These are phyloP conservation scores for Chrysolina haemoptera DNA, from an alignment of 2,888 invertebrate genomes.

Conservation along the genomic window DNA sequence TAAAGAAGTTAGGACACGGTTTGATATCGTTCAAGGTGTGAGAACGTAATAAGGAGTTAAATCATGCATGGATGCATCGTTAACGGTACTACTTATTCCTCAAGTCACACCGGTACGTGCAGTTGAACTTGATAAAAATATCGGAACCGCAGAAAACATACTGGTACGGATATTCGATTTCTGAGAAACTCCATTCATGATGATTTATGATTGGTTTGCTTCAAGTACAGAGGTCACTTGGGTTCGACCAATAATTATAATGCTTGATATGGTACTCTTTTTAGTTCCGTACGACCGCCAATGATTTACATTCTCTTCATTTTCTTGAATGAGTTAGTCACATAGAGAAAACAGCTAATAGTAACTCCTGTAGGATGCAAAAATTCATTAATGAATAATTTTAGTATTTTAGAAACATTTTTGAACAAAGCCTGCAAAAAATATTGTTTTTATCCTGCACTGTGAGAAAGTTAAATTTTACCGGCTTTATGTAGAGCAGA, in stretches of 20 bases:
- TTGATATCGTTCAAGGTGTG: slow-evolving; percentile 62
- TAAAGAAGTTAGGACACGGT: slow-evolving; percentile 59
- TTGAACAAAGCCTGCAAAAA: too few relatives aligned
- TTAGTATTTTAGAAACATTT: too few relatives aligned
- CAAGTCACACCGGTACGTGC: slow-evolving; percentile 15
- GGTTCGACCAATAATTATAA: slow-evolving; percentile 5
- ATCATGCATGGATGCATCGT: slow-evolving; percentile 62
- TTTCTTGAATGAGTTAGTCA: too few relatives aligned
- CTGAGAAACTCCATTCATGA: background rate
- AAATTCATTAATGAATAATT: too few relatives aligned
- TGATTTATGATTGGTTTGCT: slow-evolving; percentile 12
- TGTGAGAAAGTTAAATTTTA: too few relatives aligned
- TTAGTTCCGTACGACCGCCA: background rate
- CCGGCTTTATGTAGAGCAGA: too few relatives aligned
- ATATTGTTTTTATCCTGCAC: too few relatives aligned
- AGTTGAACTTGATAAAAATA: slow-evolving; percentile 17
- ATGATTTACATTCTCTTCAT: background rate
- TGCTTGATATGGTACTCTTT: background rate
- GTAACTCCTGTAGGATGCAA: too few relatives aligned
- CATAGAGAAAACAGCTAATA: too few relatives aligned
- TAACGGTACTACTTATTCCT: slow-evolving; percentile 54
- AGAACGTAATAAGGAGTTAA: slow-evolving; percentile 63
- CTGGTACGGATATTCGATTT: slow-evolving; percentile 18
- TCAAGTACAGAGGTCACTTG: background rate
- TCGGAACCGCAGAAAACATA: slow-evolving; percentile 14